These are phyloP conservation scores for Dendrolimus punctatus DNA, from an alignment of 1,140 invertebrate species.

Conservation along the genomic window DNA sequence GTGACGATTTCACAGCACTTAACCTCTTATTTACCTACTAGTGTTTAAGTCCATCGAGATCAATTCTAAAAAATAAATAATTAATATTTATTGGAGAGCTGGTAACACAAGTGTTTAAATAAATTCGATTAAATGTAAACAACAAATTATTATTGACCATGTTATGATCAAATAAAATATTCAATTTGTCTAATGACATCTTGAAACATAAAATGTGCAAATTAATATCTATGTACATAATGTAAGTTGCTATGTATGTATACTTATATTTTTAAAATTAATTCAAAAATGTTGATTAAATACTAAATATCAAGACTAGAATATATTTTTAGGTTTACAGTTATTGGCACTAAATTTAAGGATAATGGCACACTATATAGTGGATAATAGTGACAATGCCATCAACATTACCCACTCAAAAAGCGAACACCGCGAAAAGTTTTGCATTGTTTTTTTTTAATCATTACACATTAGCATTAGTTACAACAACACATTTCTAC, in stretches of 20 bases:
- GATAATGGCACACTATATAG: constrained; percentile 61
- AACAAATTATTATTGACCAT: constrained; percentile 21
- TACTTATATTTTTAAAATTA: constrained; percentile 56
- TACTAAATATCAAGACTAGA: constrained; percentile 71
- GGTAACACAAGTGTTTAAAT: constrained; percentile 11
- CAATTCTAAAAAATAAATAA: too few species aligned
- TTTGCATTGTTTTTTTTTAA: too few species aligned
- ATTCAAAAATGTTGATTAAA: constrained; percentile 65
- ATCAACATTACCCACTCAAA: constrained; percentile 7
- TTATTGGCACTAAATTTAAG: constrained; percentile 69
- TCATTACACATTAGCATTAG: too few species aligned
- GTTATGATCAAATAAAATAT: constrained; percentile 17
- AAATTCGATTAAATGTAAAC: constrained; percentile 21
- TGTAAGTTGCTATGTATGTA: constrained; percentile 38
- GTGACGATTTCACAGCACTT: too few species aligned
- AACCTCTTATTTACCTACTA: too few species aligned
- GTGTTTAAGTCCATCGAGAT: too few species aligned
- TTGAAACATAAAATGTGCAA: constrained; percentile 39
- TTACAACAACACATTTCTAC: too few species aligned
- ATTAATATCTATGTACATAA: constrained; percentile 52
- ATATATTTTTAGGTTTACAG: constrained; percentile 66
- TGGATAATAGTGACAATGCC: constrained; percentile 36
- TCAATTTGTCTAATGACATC: constrained; percentile 22
- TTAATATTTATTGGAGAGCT: constrained; percentile 1
- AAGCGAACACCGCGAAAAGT: too few species aligned